Evolutionary conservation across 2,797 vertebrate species (phyloP).

Genomic region (Propithecus perrieri): DNA sequence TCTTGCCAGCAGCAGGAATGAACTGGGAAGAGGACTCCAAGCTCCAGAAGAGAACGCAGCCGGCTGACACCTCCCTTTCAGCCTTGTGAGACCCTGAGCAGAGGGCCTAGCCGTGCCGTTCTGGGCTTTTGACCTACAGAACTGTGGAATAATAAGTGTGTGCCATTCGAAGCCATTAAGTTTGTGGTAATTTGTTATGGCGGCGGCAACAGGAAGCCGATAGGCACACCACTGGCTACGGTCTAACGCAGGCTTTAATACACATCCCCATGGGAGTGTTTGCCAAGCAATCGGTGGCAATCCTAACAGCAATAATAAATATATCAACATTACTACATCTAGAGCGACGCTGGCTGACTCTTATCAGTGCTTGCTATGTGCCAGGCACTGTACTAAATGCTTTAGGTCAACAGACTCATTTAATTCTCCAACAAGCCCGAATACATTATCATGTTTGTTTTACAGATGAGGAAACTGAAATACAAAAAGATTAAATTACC

Average conservation of each 20-base stretch:
- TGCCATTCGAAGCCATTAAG: background rate
- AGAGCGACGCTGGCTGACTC: fast-evolving
- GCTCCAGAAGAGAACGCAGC: background rate
- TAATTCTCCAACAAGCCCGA: too few relatives aligned
- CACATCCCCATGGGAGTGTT: too few relatives aligned
- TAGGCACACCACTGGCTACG: too few relatives aligned
- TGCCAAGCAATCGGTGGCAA: fast-evolving
- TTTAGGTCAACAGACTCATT: background rate
- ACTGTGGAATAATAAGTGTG: fast-evolving
- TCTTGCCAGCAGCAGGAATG: background rate
- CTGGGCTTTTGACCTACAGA: background rate
- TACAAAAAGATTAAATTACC: background rate
- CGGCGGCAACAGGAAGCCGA: background rate
- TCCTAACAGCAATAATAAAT: fast-evolving
- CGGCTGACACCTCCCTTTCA: fast-evolving
- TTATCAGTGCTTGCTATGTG: background rate
- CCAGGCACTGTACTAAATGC: fast-evolving
- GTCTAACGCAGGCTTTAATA: too few relatives aligned
- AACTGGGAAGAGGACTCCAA: fast-evolving
- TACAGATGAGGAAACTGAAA: background rate
- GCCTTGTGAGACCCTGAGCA: background rate
- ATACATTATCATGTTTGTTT: background rate
- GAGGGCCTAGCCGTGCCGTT: too few relatives aligned
- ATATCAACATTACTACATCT: fast-evolving
- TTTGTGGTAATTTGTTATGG: background rate